Evolutionary conservation across 2,888 invertebrate genomes (phyloP), one percentile per base, ranked within the genome.

Genomic region (Sympetrum striolatum): DNA sequence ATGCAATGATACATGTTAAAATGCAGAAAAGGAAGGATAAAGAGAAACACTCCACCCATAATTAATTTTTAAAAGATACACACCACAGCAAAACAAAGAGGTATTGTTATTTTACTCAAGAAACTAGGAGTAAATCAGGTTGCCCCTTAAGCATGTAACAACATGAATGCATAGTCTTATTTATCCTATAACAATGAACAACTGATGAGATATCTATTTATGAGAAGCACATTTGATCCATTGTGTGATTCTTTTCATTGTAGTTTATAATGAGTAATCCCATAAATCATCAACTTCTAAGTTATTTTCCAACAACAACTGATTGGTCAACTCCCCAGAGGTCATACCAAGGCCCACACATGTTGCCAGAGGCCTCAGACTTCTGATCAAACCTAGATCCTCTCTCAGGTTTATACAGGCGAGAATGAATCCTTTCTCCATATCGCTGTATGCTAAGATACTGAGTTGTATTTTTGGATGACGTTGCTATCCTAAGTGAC

Each of bases 331-430:
- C 95, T 53, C 96, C 97, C 98, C 98, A 98, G 91, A 98, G 95
- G 94, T 98, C 98, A 93, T 97, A 98, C 98, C 98, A 98, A 0
- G 98, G 97, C 0, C 98, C 98, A 93, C 97, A 98, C 92, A 92
- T 92, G 90, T 93, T 92, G n/a, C 93, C 93, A 96, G 93, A 92
- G 18, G 92, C 92, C 64, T 92, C 92, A 8, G 93, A 92, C 81
- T 92, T 92, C 90, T 93, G 93, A 91, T 93, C 93, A 35, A 93
- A 91, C 44, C 92, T 91, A 10, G 93, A 93, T 25, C 92, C 92
- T 48, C 93, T 92, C 81, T 93, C 93, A 15, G 93, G 93, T 90
- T 92, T 92, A 90, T 92, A 92, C 73, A 93, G 91, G 53, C 93
- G 91, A 80, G 92, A 91, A 90, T 92, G 92, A 91, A 93, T 91